phyloP scores from a whole-genome alignment of 64 coral and sea anemone genomes.

The Actinia tenebrosa region DNA sequence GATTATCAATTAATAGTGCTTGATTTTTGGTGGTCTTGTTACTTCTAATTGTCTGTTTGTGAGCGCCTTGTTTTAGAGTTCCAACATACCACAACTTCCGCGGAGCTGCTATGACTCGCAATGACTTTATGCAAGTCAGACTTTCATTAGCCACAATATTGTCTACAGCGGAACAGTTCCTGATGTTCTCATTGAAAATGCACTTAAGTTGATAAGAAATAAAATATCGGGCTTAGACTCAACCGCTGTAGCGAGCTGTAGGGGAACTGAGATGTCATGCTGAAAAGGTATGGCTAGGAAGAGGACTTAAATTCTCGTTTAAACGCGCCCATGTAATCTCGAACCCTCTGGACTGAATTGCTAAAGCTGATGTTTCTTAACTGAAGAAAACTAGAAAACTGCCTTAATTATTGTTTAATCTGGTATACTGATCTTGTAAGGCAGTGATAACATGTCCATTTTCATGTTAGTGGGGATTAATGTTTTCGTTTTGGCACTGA shows the following conservation, averaged over 20 bases:
- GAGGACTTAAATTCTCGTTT: too few relatives aligned
- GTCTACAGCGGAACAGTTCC: background rate
- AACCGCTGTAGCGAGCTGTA: background rate
- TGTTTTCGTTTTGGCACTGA: background rate
- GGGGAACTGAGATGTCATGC: too few relatives aligned
- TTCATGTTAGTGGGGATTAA: too few relatives aligned
- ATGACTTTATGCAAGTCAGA: background rate
- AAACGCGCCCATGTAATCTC: too few relatives aligned
- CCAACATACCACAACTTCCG: background rate
- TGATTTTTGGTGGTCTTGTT: background rate
- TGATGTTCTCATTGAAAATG: background rate
- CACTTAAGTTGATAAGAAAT: background rate
- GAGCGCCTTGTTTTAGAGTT: background rate
- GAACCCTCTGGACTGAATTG: too few relatives aligned
- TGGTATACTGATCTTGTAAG: too few relatives aligned
- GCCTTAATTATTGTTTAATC: too few relatives aligned
- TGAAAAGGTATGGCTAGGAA: too few relatives aligned
- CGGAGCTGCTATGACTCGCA: background rate
- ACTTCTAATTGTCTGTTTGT: background rate
- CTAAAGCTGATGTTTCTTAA: too few relatives aligned
- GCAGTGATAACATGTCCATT: too few relatives aligned
- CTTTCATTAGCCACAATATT: background rate
- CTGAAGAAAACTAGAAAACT: too few relatives aligned
- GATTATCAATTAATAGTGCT: background rate
- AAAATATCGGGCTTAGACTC: background rate